phyloP scores from a whole-genome alignment of 2,888 invertebrate species.

The Dendrolimus houi region DNA sequence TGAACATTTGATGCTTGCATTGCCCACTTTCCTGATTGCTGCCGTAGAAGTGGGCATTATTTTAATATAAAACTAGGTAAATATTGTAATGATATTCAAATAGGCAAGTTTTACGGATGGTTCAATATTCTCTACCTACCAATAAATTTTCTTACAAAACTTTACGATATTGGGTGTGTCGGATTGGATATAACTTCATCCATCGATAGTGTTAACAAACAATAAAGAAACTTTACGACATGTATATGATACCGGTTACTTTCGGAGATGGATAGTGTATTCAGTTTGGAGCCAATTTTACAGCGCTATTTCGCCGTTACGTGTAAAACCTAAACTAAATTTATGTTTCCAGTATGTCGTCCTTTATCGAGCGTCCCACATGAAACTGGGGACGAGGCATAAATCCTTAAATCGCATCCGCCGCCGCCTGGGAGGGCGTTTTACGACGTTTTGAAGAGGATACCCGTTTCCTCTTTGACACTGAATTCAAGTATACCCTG shows the following conservation, averaged over 20 bases:
- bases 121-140: no score
- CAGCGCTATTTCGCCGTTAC: conserved; percentile 8
- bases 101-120: no score
- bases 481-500: conserved; percentile 10
- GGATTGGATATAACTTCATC: neutral
- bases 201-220: neutral
- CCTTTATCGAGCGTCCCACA: conserved; percentile 34
- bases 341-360: conserved; percentile 32
- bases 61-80: no score
- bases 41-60: no score
- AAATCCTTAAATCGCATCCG: conserved; percentile 40
- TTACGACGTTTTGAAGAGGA: conserved; percentile 35
- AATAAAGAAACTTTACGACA: neutral
- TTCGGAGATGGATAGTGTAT: conserved; percentile 5
- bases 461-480: conserved; percentile 21
- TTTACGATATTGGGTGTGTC: neutral
- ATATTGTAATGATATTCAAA: no score
- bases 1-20: no score
- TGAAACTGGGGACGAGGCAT: conserved; percentile 35
- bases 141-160: no score
- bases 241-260: neutral
- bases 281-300: conserved; percentile 11
- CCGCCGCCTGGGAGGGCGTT: conserved; percentile 27
- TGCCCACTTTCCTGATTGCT: no score
- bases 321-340: conserved; percentile 24